These are phyloP conservation scores for Tachyglossus aculeatus DNA, from an alignment of 2,797 vertebrate genomes.

Conservation along the genomic window DNA sequence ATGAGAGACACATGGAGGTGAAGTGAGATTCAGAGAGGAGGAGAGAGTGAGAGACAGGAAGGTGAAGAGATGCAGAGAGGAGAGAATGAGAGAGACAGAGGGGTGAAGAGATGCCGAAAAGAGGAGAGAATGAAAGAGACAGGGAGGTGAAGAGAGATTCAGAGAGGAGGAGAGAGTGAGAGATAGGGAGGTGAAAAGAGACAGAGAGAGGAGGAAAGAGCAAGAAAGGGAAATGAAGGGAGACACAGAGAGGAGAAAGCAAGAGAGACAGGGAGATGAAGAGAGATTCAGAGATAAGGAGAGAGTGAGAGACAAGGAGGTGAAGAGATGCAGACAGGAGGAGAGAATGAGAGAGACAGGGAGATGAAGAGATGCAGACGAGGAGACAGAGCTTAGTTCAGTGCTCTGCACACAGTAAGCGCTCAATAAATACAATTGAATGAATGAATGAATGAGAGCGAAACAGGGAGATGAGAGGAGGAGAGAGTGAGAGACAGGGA, in stretches of 20 bases:
- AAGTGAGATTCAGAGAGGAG: background rate
- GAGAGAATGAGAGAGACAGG: no score
- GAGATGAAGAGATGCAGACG: conserved; percentile 36
- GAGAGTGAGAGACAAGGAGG: background rate
- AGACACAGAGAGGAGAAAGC: background rate
- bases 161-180: background rate
- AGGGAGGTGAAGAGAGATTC: background rate
- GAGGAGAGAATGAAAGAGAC: no score
- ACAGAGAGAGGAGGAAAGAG: background rate
- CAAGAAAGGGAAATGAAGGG: background rate
- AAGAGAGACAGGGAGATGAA: background rate
- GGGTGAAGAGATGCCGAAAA: conserved; percentile 57
- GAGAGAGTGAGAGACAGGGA: background rate
- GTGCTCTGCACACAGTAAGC: no score
- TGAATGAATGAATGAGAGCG: no score
- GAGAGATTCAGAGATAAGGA: background rate
- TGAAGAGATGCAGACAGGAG: no score
- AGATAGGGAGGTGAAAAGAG: background rate
- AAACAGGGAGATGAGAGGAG: background rate
- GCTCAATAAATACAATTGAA: no score
- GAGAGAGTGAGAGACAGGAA: background rate
- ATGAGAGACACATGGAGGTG: background rate
- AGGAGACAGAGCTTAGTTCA: no score
- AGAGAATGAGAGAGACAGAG: background rate
- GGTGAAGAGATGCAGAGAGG: conserved; percentile 1